phyloP scores from a whole-genome alignment of 2,797 vertebrate species.

The Rhyacichthys aspro region DNA sequence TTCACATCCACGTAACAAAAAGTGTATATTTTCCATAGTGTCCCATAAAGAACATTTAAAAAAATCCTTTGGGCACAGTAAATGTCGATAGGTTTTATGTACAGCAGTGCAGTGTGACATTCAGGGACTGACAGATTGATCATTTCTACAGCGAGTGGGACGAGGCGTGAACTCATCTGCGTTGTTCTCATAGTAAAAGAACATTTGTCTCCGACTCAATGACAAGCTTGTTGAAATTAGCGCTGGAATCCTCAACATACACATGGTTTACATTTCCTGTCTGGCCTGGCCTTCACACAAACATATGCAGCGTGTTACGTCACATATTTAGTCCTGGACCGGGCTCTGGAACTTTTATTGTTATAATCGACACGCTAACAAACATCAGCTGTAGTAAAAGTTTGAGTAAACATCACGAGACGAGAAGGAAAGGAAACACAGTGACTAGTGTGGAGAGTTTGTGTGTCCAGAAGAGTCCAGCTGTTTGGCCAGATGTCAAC shows the following conservation, averaged over 20 bases:
- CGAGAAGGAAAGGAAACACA: not conserved
- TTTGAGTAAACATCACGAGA: slow-evolving; percentile 13
- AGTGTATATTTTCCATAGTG: not conserved
- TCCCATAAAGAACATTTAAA: not conserved
- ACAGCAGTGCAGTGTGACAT: not conserved
- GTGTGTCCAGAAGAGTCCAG: slow-evolving; percentile 76
- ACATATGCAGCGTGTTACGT: slow-evolving; percentile 10
- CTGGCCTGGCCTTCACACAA: slow-evolving; percentile 30
- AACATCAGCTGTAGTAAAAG: slow-evolving; percentile 16
- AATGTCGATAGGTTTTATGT: slow-evolving; percentile 3
- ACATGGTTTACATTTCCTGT: slow-evolving; percentile 70
- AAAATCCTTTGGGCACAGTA: not conserved
- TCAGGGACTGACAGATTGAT: slow-evolving; percentile 8
- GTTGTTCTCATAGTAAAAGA: slow-evolving; percentile 40
- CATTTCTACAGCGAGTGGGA: not conserved
- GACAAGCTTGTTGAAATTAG: slow-evolving; percentile 27
- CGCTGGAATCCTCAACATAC: slow-evolving; percentile 45
- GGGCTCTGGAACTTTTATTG: slow-evolving; percentile 5
- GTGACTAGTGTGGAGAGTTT: slow-evolving; percentile 12
- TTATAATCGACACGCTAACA: slow-evolving; percentile 6
- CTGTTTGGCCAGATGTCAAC: slow-evolving; percentile 86
- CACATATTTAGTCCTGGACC: slow-evolving; percentile 1
- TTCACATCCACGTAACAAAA: not conserved
- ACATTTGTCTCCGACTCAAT: slow-evolving; percentile 29
- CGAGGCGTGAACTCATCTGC: slow-evolving; percentile 4